A percentile compares a stretch with the other conserved stretches of the same genome.
Evolutionary conservation across 1,140 invertebrate genomes (phyloP).

Genomic region (Plutomurus gul): DNA sequence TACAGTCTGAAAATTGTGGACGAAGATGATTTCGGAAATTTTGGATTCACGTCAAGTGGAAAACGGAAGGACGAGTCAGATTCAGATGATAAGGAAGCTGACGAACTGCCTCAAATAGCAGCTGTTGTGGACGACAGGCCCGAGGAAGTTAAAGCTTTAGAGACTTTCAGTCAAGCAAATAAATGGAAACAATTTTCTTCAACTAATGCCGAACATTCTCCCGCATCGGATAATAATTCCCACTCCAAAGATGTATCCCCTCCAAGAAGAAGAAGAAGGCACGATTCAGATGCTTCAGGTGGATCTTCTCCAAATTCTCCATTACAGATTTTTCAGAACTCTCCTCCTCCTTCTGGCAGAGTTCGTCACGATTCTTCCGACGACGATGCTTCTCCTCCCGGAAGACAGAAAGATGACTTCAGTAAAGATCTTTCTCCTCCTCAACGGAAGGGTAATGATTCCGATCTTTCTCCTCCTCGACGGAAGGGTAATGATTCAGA

Average conservation of each 20-base stretch:
- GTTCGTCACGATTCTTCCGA: neutral
- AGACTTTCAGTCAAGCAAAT: slow-evolving; percentile 66
- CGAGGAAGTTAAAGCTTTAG: slow-evolving; percentile 66
- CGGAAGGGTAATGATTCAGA: slow-evolving; percentile 38
- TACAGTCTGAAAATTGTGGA: slow-evolving; percentile 85
- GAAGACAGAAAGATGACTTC: slow-evolving; percentile 32
- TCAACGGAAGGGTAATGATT: slow-evolving; percentile 37
- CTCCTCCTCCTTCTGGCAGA: too few species aligned
- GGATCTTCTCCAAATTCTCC: too few species aligned
- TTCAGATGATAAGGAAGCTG: slow-evolving; percentile 83
- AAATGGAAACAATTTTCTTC: slow-evolving; percentile 72
- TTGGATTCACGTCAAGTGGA: too few species aligned
- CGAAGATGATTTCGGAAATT: slow-evolving; percentile 83
- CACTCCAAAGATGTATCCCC: slow-evolving; percentile 50
- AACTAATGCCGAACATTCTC: slow-evolving; percentile 51
- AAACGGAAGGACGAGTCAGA: slow-evolving; percentile 74
- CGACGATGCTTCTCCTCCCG: neutral
- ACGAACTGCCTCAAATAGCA: slow-evolving; percentile 85
- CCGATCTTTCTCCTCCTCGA: slow-evolving; percentile 53
- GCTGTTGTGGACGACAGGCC: slow-evolving; percentile 86
- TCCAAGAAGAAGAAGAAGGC: slow-evolving; percentile 43
- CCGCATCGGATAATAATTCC: slow-evolving; percentile 54
- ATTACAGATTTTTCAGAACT: too few species aligned
- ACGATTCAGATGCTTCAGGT: slow-evolving; percentile 25
- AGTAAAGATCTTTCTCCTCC: slow-evolving; percentile 54